Evolutionary conservation across 1,140 invertebrate genomes (phyloP).

Genomic region (Drosophila nebulosa): DNA sequence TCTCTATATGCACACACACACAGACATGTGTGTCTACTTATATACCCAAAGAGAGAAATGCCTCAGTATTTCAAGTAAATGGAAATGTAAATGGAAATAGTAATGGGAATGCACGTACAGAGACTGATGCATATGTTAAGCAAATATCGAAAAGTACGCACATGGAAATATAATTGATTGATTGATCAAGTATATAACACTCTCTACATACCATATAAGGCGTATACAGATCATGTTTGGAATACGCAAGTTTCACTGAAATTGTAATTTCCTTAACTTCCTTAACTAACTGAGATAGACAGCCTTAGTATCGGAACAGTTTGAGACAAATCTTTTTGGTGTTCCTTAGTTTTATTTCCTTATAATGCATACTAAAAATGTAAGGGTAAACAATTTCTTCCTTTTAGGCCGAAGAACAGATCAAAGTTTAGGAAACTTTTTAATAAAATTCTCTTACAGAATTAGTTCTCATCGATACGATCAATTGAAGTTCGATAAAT

Average conservation of each 20-base stretch:
- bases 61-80: constrained; percentile 15
- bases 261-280: neutral
- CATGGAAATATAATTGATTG: constrained; percentile 20
- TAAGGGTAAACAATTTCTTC: too few species aligned
- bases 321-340: too few species aligned
- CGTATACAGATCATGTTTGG: constrained; percentile 1
- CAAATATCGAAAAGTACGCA: constrained; percentile 10
- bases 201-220: neutral
- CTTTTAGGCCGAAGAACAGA: too few species aligned
- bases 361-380: too few species aligned
- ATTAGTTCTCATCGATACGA: too few species aligned
- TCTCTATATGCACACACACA: constrained; percentile 1
- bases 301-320: neutral
- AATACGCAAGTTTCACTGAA: neutral
- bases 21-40: neutral
- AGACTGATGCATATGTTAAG: neutral
- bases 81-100: constrained; percentile 37
- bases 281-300: too few species aligned
- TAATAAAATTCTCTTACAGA: too few species aligned
- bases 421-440: too few species aligned
- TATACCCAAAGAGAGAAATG: constrained; percentile 27
- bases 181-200: constrained; percentile 5
- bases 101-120: neutral
- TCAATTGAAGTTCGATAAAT: constrained; percentile 5
- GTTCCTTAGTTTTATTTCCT: too few species aligned